Base-by-base conservation (phyloP, 2,113 vertebrate genomes). In the Rhombomys opimus region DNA sequence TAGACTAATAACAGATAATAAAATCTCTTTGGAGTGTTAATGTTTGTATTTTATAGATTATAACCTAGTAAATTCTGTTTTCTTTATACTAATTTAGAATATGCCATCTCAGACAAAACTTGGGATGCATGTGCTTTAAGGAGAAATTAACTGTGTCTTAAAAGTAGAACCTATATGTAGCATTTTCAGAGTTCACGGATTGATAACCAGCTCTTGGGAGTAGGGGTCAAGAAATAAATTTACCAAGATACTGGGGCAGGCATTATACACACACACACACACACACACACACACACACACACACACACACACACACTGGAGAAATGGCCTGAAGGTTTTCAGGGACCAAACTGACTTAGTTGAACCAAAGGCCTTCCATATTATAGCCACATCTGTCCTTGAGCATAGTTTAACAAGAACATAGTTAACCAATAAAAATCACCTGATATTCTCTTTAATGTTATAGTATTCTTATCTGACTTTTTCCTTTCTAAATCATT, bases 401-500 rank as follows among this genome's bases (percentile, higher is more conserved):
- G 52, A 65, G 27, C 25, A 73, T 46, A 87, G 67, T 90, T 82
- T 95, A 95, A 72, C 35, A 20, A 68, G 32, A 68, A n/a, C 15
- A 15, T 35, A 18, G 35, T 72, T 72, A 17, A 78, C 72, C 61
- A 96, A 18, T 91, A 93, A 88, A 63, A 92, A 76, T 88, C 46
- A 78, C 86, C 41, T 54, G 14, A 25, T 90, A 20, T 2, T 89
- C 73, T 93, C 73, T 95, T 91, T 94, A 57, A 78, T 61, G 54
- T 84, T 61, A 63, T 54, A 46, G 7, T 92, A 87, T 87, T 94
- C 54, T 96, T 90, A 96, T 7, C n/a, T 97, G 41, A 68, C 72
- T 95, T 96, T 89, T 96, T 97, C 97, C 89, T 92, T 9, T 30
- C 96, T 97, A 95, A 90, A 95, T 98, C 46, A 65, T 94, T 97